These are phyloP conservation scores for Phainopepla nitens DNA, from an alignment of 2,113 vertebrate genomes.

Conservation along the genomic window DNA sequence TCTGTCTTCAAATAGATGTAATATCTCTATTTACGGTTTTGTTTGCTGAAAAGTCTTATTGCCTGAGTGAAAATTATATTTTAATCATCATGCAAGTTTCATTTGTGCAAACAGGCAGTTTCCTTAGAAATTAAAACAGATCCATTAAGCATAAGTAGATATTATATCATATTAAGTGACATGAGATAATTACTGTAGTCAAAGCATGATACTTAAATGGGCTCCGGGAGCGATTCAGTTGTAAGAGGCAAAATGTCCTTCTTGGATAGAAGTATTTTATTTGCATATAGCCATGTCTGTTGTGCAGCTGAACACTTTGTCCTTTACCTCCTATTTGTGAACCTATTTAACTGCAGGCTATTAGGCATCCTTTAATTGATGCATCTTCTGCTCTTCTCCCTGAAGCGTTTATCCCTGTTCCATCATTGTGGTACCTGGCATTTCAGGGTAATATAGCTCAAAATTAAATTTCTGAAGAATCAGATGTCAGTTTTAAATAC, in stretches of 20 bases:
- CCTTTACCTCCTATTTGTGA: constrained; percentile 17
- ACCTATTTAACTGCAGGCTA: neutral
- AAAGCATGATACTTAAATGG: neutral
- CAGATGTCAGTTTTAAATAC: constrained; percentile 10
- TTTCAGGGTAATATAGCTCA: constrained; percentile 1
- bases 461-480: constrained; percentile 18
- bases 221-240: neutral
- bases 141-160: neutral
- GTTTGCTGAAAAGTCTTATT: neutral
- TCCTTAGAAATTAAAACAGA: constrained; percentile 7
- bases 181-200: constrained; percentile 15
- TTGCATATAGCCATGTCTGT: neutral
- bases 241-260: neutral
- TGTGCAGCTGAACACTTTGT: constrained; percentile 11
- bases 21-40: neutral
- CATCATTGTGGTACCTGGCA: neutral
- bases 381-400: neutral
- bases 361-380: constrained; percentile 36
- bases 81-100: neutral
- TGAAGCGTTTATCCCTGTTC: neutral
- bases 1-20: neutral
- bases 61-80: constrained; percentile 9
- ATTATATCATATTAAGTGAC: constrained; percentile 22
- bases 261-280: neutral
- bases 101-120: neutral